Evolutionary conservation across 1,140 invertebrate genomes (phyloP).

Genomic region (Laupala kohalensis): DNA sequence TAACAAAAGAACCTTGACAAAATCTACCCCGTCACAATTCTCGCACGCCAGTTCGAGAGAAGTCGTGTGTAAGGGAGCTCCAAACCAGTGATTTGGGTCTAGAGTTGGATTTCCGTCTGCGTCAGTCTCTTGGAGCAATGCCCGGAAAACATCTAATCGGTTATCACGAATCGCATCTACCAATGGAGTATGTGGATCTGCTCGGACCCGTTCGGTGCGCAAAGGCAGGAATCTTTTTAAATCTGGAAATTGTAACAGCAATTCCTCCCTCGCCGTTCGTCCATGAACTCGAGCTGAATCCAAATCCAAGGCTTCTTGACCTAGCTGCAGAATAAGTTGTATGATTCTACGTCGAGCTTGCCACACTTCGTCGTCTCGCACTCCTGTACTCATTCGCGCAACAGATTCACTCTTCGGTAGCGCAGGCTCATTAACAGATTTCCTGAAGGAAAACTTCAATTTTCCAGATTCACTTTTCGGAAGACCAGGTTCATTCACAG

Average conservation of each 20-base stretch:
- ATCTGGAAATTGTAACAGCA: neutral
- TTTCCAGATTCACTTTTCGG: too few species aligned
- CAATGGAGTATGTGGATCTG: slow-evolving; percentile 32
- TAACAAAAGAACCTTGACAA: slow-evolving; percentile 43
- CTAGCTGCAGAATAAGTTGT: neutral
- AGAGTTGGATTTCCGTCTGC: slow-evolving; percentile 20
- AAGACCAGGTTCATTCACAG: too few species aligned
- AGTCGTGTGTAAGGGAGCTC: slow-evolving; percentile 32
- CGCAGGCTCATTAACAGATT: too few species aligned
- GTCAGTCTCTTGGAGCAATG: slow-evolving; percentile 27
- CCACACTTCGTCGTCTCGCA: neutral
- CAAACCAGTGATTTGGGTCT: slow-evolving; percentile 33
- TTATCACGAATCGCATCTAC: slow-evolving; percentile 29
- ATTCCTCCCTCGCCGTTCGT: neutral
- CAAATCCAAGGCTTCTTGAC: neutral
- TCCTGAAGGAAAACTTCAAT: too few species aligned
- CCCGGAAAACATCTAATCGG: slow-evolving; percentile 33
- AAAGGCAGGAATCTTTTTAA: neutral
- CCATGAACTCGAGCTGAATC: neutral
- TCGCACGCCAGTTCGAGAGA: slow-evolving; percentile 36
- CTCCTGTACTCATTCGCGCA: neutral
- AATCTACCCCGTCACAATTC: slow-evolving; percentile 27
- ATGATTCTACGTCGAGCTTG: neutral
- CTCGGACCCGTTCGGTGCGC: neutral
- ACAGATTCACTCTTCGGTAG: neutral